Evolutionary conservation across 1,140 invertebrate genomes (phyloP).

Genomic region (Drosophila fuyamai): DNA sequence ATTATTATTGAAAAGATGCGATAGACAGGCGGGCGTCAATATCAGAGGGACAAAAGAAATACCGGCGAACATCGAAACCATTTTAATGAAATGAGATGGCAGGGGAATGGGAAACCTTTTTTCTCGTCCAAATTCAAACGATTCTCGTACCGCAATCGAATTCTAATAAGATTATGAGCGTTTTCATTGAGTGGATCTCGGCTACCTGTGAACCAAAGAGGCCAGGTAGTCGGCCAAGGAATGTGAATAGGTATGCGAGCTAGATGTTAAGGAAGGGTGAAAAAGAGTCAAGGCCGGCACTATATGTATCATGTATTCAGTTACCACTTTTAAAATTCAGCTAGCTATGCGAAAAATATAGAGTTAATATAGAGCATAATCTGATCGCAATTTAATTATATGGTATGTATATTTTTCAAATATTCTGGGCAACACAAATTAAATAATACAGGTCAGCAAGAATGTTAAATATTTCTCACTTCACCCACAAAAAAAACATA

Average conservation of each 20-base stretch:
- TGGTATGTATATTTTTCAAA: too few relatives aligned
- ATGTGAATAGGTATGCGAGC: constrained; percentile 33
- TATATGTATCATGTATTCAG: neutral
- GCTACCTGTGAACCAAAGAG: constrained; percentile 46
- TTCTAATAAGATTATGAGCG: constrained; percentile 67
- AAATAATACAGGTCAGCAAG: too few relatives aligned
- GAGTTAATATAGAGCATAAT: neutral
- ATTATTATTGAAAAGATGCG: constrained; percentile 42
- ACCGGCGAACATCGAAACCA: constrained; percentile 42
- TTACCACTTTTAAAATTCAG: neutral
- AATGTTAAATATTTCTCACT: too few relatives aligned
- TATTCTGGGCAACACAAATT: too few relatives aligned
- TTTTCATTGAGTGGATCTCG: constrained; percentile 16
- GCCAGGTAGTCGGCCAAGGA: constrained; percentile 52
- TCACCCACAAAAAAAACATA: too few relatives aligned
- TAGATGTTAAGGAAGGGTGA: constrained; percentile 10
- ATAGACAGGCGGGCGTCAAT: constrained; percentile 70
- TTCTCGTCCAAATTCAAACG: constrained; percentile 44
- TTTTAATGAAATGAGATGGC: constrained; percentile 60
- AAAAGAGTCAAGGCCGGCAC: constrained; percentile 44
- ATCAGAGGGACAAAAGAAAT: constrained; percentile 44
- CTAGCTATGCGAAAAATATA: neutral
- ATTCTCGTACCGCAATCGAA: constrained; percentile 44
- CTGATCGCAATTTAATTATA: neutral
- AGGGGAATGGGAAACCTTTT: constrained; percentile 32